Evolutionary conservation across 2,797 vertebrate genomes (phyloP).

Genomic region (Cossypha niveicapilla): DNA sequence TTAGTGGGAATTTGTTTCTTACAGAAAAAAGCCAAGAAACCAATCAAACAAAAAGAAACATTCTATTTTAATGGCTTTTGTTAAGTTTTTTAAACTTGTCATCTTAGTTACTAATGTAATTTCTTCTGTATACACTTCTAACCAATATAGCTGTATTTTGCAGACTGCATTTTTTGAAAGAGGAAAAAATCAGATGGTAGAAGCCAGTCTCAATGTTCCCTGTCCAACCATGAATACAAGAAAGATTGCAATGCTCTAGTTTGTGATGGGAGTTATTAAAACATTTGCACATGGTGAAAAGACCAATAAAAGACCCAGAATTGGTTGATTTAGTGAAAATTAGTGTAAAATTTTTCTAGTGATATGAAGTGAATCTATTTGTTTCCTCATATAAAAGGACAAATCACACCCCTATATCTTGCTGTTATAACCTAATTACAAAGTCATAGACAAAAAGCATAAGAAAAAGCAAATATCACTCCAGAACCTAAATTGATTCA

Average conservation of each 20-base stretch:
- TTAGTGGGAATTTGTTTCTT: not conserved
- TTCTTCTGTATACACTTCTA: not conserved
- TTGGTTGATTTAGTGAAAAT: not conserved
- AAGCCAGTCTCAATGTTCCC: not conserved
- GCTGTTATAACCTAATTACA: not conserved
- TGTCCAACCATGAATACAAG: not conserved
- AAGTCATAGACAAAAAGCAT: not conserved
- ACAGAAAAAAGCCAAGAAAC: not conserved
- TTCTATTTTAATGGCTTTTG: not conserved
- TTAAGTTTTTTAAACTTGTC: not conserved
- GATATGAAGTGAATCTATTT: not conserved
- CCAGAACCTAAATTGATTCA: not conserved
- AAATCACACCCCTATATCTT: fast-evolving
- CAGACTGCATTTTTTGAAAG: not conserved
- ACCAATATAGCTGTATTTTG: not conserved
- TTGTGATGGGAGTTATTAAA: not conserved
- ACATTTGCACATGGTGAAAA: not conserved
- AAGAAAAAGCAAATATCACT: not conserved
- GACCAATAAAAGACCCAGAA: not conserved
- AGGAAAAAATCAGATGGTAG: not conserved
- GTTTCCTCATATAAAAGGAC: not conserved
- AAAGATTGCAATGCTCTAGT: not conserved
- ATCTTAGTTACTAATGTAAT: not conserved
- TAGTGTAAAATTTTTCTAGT: not conserved
- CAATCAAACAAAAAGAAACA: not conserved